Evolutionary conservation across 2,888 invertebrate species (phyloP).

Genomic region (Erpobdella octoculata): DNA sequence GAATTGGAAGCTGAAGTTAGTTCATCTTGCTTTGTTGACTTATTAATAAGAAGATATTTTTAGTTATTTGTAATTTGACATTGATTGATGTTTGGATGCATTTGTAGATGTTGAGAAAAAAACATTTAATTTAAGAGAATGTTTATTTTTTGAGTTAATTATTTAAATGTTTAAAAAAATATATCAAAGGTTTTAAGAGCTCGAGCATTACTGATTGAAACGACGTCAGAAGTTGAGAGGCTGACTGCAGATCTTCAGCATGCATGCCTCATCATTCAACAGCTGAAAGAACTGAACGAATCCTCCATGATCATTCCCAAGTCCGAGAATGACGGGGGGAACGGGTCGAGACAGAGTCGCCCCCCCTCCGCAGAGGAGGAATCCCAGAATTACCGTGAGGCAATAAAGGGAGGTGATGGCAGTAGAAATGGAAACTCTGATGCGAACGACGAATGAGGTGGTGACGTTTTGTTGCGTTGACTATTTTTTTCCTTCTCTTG

Average conservation of each 20-base stretch:
- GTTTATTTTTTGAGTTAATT: not conserved
- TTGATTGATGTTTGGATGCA: not conserved
- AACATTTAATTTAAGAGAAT: not conserved
- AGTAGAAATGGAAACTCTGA: no score
- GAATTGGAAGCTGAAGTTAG: slow-evolving; percentile 6
- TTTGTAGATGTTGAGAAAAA: not conserved
- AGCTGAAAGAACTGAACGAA: not conserved
- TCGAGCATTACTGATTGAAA: not conserved
- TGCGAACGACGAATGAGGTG: no score
- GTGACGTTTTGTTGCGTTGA: no score
- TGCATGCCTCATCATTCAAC: not conserved
- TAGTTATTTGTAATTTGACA: not conserved
- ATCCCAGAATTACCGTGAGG: no score
- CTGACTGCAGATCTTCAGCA: not conserved
- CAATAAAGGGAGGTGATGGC: no score
- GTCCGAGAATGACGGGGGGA: not conserved
- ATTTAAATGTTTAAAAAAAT: not conserved
- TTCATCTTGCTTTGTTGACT: not conserved
- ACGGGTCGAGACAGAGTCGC: no score
- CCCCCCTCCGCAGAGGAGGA: no score
- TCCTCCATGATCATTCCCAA: slow-evolving; percentile 4
- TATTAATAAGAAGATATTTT: not conserved
- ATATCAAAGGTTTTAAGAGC: not conserved
- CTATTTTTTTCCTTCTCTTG: no score
- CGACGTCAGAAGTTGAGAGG: slow-evolving; percentile 1